phyloP scores from a whole-genome alignment of 1,140 invertebrate species.

The Cataglyphis hispanica region DNA sequence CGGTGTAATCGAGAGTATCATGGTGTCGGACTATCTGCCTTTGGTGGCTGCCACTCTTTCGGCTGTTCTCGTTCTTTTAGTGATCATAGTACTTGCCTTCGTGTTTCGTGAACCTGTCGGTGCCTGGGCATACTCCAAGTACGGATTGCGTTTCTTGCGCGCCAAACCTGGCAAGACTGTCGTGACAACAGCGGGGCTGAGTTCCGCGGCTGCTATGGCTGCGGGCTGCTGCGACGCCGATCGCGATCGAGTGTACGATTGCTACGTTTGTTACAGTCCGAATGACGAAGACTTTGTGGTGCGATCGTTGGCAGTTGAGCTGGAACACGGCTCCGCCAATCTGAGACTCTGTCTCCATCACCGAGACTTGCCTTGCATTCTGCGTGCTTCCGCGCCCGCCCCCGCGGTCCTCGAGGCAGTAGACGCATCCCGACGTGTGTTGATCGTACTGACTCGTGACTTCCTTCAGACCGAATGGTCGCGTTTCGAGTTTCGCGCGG shows the following conservation, averaged over 20 bases:
- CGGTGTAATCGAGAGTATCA: constrained; percentile 93
- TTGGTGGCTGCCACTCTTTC: constrained; percentile 93
- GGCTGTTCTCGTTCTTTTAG: constrained; percentile 90
- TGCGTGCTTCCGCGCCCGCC: constrained; percentile 88
- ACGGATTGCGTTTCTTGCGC: constrained; percentile 92
- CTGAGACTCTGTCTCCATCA: constrained; percentile 96
- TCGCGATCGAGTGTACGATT: constrained; percentile 95
- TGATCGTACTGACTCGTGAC: constrained; percentile 93
- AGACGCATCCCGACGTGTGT: constrained; percentile 93
- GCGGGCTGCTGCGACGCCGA: constrained; percentile 87
- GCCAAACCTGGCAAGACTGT: constrained; percentile 63
- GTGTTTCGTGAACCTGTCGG: constrained; percentile 94
- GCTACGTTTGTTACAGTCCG: constrained; percentile 96
- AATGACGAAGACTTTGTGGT: constrained; percentile 96
- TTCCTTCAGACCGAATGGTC: constrained; percentile 96
- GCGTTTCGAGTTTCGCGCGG: constrained; percentile 93
- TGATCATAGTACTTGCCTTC: constrained; percentile 92
- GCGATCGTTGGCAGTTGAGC: constrained; percentile 92
- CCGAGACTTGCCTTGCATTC: constrained; percentile 92
- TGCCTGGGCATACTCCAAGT: constrained; percentile 95
- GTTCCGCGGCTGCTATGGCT: constrained; percentile 77
- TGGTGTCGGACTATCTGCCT: constrained; percentile 94
- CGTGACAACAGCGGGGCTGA: constrained; percentile 35
- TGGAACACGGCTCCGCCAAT: constrained; percentile 91
- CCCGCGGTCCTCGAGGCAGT: constrained; percentile 94